phyloP scores from a whole-genome alignment of 1,140 invertebrate species.

The Zaprionus davidi region DNA sequence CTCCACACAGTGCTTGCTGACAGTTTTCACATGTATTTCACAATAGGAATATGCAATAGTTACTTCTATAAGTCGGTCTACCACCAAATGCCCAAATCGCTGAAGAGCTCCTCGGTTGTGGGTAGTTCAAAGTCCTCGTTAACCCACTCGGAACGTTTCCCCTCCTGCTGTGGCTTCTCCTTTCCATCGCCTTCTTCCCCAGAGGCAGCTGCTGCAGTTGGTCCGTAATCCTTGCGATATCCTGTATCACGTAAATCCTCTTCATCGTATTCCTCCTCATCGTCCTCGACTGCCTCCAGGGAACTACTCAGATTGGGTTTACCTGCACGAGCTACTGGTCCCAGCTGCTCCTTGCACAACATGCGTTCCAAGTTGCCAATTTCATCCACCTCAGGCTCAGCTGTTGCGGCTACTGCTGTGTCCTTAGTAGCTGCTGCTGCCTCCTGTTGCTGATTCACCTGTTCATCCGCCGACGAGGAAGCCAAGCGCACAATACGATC shows the following conservation, averaged over 20 bases:
- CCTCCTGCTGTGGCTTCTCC: constrained; percentile 14
- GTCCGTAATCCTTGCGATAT: constrained; percentile 72
- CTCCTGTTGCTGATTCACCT: constrained; percentile 1
- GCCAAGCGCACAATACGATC: constrained; percentile 77
- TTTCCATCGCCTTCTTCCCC: constrained; percentile 12
- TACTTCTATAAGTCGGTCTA: constrained; percentile 32
- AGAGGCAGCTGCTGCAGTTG: constrained; percentile 24
- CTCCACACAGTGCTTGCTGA: constrained; percentile 32
- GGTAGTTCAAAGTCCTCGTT: constrained; percentile 80
- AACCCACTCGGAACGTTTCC: constrained; percentile 71
- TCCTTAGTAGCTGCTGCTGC: neutral
- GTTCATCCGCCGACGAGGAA: constrained; percentile 40
- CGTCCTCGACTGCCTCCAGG: constrained; percentile 76
- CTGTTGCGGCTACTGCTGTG: neutral
- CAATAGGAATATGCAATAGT: neutral
- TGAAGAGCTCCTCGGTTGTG: constrained; percentile 77
- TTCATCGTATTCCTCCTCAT: constrained; percentile 77
- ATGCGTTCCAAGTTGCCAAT: constrained; percentile 63
- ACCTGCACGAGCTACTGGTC: constrained; percentile 15
- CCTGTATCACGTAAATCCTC: constrained; percentile 73
- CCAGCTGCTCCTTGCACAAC: constrained; percentile 45
- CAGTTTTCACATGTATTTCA: constrained; percentile 55
- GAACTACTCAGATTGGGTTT: constrained; percentile 54
- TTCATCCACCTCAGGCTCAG: constrained; percentile 34
- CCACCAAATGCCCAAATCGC: constrained; percentile 82